Percentiles rank a stretch among this genome's conserved stretches.
Conservation (phyloP, 2,888 invertebrate genomes). For the Drosophila gaucha region DNA sequence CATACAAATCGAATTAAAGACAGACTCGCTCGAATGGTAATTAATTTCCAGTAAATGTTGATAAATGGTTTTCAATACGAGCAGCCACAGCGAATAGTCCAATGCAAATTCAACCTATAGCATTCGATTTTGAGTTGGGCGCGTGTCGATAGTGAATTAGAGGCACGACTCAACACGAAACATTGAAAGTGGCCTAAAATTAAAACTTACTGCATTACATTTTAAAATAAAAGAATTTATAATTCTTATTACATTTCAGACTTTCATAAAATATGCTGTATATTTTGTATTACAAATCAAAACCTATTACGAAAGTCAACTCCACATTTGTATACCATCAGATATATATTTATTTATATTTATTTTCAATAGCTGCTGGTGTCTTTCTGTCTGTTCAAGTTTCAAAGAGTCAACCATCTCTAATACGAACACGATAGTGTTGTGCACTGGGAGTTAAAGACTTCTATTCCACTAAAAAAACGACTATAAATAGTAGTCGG, state of each 20-base stretch:
- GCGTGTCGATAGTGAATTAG: background rate
- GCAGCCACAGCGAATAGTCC: constrained; percentile 26
- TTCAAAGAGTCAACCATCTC: constrained; percentile 13
- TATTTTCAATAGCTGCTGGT: background rate
- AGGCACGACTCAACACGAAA: background rate
- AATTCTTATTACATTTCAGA: no score
- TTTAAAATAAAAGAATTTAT: no score
- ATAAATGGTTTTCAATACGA: constrained; percentile 62
- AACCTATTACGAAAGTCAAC: no score
- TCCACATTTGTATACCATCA: no score
- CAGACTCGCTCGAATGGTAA: constrained; percentile 56
- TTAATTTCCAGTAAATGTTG: constrained; percentile 72
- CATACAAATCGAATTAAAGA: constrained; percentile 76
- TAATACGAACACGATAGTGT: constrained; percentile 13
- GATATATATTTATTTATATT: no score
- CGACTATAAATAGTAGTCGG: constrained; percentile 55
- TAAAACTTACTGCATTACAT: no score
- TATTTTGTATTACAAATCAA: no score
- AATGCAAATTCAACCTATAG: constrained; percentile 57
- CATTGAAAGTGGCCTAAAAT: no score
- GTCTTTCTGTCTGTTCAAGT: background rate
- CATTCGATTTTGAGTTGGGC: constrained; percentile 4
- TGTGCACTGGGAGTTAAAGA: constrained; percentile 17
- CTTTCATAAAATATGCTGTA: no score
- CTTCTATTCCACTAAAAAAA: constrained; percentile 18